phyloP scores from a whole-genome alignment of 2,888 invertebrate genomes.

The Geotrupes spiniger region DNA sequence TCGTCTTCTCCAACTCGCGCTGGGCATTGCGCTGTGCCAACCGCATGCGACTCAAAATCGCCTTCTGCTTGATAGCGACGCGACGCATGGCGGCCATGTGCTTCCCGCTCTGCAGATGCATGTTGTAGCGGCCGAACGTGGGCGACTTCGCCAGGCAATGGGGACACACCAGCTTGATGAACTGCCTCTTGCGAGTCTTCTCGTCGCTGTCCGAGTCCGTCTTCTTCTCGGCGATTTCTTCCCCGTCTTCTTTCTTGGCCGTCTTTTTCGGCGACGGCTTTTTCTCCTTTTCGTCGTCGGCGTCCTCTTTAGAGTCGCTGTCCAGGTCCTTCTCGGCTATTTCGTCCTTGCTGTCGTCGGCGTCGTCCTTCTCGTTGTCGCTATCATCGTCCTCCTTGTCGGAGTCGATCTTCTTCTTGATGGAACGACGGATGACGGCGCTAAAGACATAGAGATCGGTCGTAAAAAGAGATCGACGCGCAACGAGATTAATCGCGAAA shows the following conservation, averaged over 20 bases:
- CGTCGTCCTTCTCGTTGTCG: slow-evolving; percentile 50
- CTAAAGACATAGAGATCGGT: slow-evolving; percentile 28
- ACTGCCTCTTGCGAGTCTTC: slow-evolving; percentile 46
- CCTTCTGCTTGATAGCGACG: slow-evolving; percentile 71
- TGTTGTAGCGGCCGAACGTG: slow-evolving; percentile 72
- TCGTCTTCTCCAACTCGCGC: slow-evolving; percentile 71
- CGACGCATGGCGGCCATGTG: slow-evolving; percentile 73
- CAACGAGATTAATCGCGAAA: too few species aligned
- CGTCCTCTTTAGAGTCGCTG: slow-evolving; percentile 29
- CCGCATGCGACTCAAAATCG: slow-evolving; percentile 73
- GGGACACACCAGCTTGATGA: slow-evolving; percentile 72
- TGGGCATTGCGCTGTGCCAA: slow-evolving; percentile 77
- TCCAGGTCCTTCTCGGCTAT: slow-evolving; percentile 38
- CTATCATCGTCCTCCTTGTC: slow-evolving; percentile 34
- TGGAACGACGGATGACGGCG: slow-evolving; percentile 36
- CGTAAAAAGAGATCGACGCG: too few species aligned
- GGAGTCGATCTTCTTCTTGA: slow-evolving; percentile 27
- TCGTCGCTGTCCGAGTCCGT: slow-evolving; percentile 47
- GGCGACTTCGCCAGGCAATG: slow-evolving; percentile 74
- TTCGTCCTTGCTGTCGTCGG: slow-evolving; percentile 33
- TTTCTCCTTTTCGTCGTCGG: slow-evolving; percentile 35
- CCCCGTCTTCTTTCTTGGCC: slow-evolving; percentile 54
- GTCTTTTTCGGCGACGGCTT: slow-evolving; percentile 47
- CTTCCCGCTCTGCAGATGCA: slow-evolving; percentile 68
- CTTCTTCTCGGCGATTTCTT: slow-evolving; percentile 57